phyloP scores from a whole-genome alignment of 2,797 vertebrate species.

The Taenioides sp. region DNA sequence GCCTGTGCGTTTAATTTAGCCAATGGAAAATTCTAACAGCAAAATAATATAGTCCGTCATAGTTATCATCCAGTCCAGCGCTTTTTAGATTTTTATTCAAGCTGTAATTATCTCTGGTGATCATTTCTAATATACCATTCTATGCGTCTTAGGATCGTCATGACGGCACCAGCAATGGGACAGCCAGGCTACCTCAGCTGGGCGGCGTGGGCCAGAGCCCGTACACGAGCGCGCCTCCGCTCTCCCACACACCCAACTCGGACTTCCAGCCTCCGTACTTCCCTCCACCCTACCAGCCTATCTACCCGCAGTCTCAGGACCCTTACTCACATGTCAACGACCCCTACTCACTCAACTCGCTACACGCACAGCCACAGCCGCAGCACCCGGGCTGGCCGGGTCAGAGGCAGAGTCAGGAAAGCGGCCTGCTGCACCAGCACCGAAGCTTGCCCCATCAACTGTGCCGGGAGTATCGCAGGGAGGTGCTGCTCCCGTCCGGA shows the following conservation, averaged over 20 bases:
- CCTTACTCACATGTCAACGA: constrained; percentile 98
- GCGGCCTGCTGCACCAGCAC: constrained; percentile 93
- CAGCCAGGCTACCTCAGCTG: constrained; percentile 94
- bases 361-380: constrained; percentile 93
- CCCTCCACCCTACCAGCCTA: constrained; percentile 95
- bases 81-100: background rate
- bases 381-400: constrained; percentile 97
- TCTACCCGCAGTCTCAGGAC: constrained; percentile 98
- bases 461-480: constrained; percentile 95
- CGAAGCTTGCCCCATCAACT: constrained; percentile 94
- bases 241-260: constrained; percentile 94
- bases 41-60: background rate
- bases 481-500: constrained; percentile 89
- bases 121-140: background rate
- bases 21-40: background rate
- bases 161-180: constrained; percentile 96
- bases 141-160: constrained; percentile 85
- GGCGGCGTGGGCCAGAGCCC: constrained; percentile 96
- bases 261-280: constrained; percentile 97
- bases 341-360: constrained; percentile 95
- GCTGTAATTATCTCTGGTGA: background rate
- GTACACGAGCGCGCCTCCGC: constrained; percentile 93
- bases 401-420: constrained; percentile 94
- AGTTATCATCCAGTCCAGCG: background rate
- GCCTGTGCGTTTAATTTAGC: background rate